Base-by-base conservation (phyloP, 2,113 vertebrate genomes). In the Pelobates fuscus region DNA sequence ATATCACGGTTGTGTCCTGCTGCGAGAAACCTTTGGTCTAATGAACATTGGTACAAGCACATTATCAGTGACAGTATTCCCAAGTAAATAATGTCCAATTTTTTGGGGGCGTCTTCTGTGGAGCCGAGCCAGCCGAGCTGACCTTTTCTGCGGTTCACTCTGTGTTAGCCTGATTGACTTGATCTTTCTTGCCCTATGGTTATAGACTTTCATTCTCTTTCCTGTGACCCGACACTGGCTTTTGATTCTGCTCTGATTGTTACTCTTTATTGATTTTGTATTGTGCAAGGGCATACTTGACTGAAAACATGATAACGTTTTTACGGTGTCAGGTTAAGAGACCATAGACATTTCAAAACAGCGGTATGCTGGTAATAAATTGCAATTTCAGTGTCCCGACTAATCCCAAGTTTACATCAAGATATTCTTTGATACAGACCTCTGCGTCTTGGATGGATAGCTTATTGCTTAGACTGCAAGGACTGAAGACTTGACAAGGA, bases 151-250 rank as follows among this genome's bases (percentile, higher is more conserved):
- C 62, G 32, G 8, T 26, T 46, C 29, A 20, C 41, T n/a, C 41
- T 37, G 37, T 24, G n/a, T 69, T 77, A 27, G 69, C 68, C 78
- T 81, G 72, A 81, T 81, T 81, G 77, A 72, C 72, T 71, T 74
- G 80, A 78, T 79, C 64, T 74, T 78, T 64, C 66, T 27, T 68
- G 72, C 49, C 66, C 67, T 55, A 17, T 64, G 52, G 65, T 44
- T 41, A 57, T 64, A 44, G 57, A 25, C 60, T 27, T 21, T n/a
- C 43, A 70, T 72, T 37, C 65, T 43, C 65, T 44, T 20, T 26
- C 20, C 20, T 30, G 44, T 44, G 55, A 67, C 57, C 68, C 30
- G 30, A 10, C 46, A 58, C 55, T 60, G 23, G 25, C 37, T 60
- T 66, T 32, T 54, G 26, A 55, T 68, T 68, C 30, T 57, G 15